A percentile compares a stretch with the other conserved stretches of the same genome.
Conservation (phyloP, 2,888 invertebrate species). For the Drosophila algonquin region DNA sequence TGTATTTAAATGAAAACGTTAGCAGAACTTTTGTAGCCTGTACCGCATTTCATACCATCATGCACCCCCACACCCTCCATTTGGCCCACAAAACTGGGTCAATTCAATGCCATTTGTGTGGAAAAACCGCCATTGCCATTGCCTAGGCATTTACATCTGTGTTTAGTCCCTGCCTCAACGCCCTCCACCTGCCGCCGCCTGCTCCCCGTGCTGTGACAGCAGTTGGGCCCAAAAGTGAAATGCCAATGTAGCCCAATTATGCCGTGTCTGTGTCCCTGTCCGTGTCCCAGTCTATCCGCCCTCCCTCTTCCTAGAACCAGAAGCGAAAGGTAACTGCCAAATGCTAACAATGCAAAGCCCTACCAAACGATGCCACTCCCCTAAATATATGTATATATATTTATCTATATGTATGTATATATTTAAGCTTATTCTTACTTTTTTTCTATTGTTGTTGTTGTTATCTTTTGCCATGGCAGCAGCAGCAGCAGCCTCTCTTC, state of each 20-base stretch:
- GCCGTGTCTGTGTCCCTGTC: slow-evolving; percentile 37
- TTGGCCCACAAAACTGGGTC: slow-evolving; percentile 61
- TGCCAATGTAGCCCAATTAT: slow-evolving; percentile 78
- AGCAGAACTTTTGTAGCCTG: slow-evolving; percentile 36
- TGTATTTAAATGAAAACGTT: background rate
- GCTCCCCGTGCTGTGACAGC: slow-evolving; percentile 45
- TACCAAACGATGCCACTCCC: slow-evolving; percentile 55
- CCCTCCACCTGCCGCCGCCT: background rate
- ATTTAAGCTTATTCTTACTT: slow-evolving; percentile 66
- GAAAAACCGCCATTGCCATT: slow-evolving; percentile 42
- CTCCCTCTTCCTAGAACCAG: slow-evolving; percentile 10
- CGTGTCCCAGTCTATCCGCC: slow-evolving; percentile 2
- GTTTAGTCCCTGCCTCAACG: slow-evolving; percentile 28
- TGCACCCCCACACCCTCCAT: background rate
- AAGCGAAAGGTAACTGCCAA: slow-evolving; percentile 67
- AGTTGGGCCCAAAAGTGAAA: slow-evolving; percentile 70
- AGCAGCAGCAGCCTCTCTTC: slow-evolving; percentile 44
- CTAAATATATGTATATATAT: slow-evolving; percentile 16
- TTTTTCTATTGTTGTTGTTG: slow-evolving; percentile 44
- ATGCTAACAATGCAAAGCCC: slow-evolving; percentile 72
- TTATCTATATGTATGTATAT: slow-evolving; percentile 25
- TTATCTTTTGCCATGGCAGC: slow-evolving; percentile 51
- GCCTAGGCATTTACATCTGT: slow-evolving; percentile 51
- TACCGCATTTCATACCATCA: background rate
- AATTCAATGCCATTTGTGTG: slow-evolving; percentile 71